Base-by-base conservation (phyloP, 1,140 invertebrate genomes). In the Gryon sp. region DNA sequence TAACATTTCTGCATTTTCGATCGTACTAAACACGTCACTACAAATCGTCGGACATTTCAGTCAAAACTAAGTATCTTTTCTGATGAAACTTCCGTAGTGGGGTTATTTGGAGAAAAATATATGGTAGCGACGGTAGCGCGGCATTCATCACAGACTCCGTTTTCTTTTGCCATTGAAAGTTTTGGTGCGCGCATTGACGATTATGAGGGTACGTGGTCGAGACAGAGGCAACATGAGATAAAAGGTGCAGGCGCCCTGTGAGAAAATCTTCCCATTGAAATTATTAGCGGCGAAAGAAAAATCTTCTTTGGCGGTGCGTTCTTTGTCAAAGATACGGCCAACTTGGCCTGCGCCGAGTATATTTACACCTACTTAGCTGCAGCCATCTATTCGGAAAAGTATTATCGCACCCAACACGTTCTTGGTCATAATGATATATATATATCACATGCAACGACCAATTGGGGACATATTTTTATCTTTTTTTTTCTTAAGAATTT, bases 231-330 rank as follows among this genome's bases (percentile, higher is more conserved):
- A 52, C 55, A 48, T 75, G 55, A 63, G 52, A 66, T 45, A 69
- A 62, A 52, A 80, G 59, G 57, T 45, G 48, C 69, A 68, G 60
- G 70, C 69, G 53, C 72, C 75, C 81, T 84, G 81, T 82, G 82
- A 83, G 86, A 88, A 87, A 87, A 88, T 84, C 83, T 85, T 84
- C 80, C 85, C 70, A 87, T 88, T 87, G 86, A 85, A 86, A 86
- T 80, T 84, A 85, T 84, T 84, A 82, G 82, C 81, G 78, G 81
- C 79, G 34, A 82, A 83, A 82, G 81, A 81, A 86, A 84, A 82
- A 70, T 82, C 80, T 79, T 62, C 81, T 84, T 79, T 82, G 84
- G 78, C 84, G 83, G 84, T 80, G 57, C 72, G 34, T 78, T 73
- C 73, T 82, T 86, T 81, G 81, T 69, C 57, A 74, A 73, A 74